Evolutionary conservation across 2,113 vertebrate genomes (phyloP), one percentile per base, ranked within the genome.

Genomic region (Triplophysa tibetana): DNA sequence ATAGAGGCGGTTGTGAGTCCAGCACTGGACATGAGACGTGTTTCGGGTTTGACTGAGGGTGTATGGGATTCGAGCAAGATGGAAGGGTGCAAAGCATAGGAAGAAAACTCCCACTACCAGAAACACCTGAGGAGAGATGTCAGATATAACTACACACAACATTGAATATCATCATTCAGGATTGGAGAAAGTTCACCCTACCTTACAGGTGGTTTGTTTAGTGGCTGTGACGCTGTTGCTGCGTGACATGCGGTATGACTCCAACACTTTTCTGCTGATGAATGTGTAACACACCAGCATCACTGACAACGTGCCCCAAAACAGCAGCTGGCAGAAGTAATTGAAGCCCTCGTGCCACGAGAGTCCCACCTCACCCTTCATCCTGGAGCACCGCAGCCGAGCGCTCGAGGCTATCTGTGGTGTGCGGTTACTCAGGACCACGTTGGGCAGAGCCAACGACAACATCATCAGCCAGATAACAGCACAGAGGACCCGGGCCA

Each of bases 91-190:
- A 3, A 93, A 94, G 84, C 92, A 92, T 43, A 92, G 5, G 26
- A 92, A 92, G 85, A 94, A 94, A 43, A 94, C 93, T 0, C 68
- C 89, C 24, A 94, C 92, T 2, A 94, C 93, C 23, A 94, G 88
- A 29, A 93, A 93, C 9, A 94, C 92, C 26, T 92, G 91, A 72
- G 48, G 7, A 16, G 45, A 76, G 56, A 70, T 43, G 1, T 14
- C 4, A 52, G 50, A 16, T 16, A 16, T 17, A 1, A 54, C 2
- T 54, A 38, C 33, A 38, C 33, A 38, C 33, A 38, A 38, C 33
- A 38, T 38, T 45, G 43, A 45, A 10, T 2, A 12, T 11, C 43
- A 45, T 45, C 9, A 45, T 45, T 45, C 11, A 11, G 43, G 43
- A 45, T 10, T 0, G 10, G 43, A 16, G 52, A 60, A 74, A 43